A percentile compares a stretch with the other conserved stretches of the same genome.
phyloP scores from a whole-genome alignment of 2,797 vertebrate species.

The Anniella stebbinsi region DNA sequence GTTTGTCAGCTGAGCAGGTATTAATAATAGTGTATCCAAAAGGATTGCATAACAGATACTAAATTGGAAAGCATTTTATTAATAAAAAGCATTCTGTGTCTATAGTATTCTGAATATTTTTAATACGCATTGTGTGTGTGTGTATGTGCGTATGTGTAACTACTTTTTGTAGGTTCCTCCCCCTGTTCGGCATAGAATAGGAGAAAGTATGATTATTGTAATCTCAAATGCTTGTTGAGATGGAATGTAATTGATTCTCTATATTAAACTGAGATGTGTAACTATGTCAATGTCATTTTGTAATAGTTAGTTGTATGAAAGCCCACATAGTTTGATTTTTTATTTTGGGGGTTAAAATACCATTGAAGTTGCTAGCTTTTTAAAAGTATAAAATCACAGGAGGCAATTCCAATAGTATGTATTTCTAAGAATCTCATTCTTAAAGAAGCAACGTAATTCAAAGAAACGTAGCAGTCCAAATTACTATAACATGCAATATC shows the following conservation, averaged over 20 bases:
- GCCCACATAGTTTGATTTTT: constrained; percentile 55
- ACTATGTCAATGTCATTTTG: constrained; percentile 44
- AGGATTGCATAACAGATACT: neutral
- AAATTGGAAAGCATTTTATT: neutral
- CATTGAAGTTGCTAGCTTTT: neutral
- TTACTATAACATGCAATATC: constrained; percentile 1
- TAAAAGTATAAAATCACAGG: neutral
- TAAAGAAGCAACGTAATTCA: constrained; percentile 19
- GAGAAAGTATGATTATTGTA: constrained; percentile 64
- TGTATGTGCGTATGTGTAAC: constrained; percentile 33
- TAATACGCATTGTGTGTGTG: constrained; percentile 3
- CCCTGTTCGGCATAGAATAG: constrained; percentile 57
- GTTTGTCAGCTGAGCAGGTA: neutral
- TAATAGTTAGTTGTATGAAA: constrained; percentile 55
- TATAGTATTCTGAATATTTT: neutral
- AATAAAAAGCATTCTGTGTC: neutral
- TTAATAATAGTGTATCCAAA: neutral
- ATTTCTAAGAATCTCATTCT: neutral
- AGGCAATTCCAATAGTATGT: neutral
- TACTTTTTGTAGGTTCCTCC: constrained; percentile 44
- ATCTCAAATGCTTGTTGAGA: constrained; percentile 61
- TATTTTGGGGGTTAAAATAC: neutral
- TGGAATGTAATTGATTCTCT: constrained; percentile 72
- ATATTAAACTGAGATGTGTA: constrained; percentile 71
- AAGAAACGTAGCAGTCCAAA: neutral